Base-by-base conservation (phyloP, 2,888 invertebrate species). In the Dastarcus helophoroides region DNA sequence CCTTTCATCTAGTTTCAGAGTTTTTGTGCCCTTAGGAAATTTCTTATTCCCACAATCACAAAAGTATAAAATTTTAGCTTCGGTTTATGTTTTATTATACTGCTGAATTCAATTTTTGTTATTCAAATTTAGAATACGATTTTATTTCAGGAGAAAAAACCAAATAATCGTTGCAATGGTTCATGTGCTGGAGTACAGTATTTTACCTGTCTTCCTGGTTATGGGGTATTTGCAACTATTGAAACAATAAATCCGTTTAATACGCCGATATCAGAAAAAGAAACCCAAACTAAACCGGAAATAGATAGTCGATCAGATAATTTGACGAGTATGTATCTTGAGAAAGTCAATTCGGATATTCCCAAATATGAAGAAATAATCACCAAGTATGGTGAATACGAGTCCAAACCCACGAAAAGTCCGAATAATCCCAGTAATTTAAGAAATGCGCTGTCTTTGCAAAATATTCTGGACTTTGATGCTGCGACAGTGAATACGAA, bases 181-280 rank as follows among this genome's bases (percentile, higher is more conserved):
- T 50, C 46, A 2, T 56, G 50, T 39, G 57, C 56, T 19, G 60
- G 56, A 5, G 54, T 53, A 26, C 53, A 52, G 23, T 62, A 62
- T 42, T 62, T 62, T 34, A 46, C 39, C 14, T 60, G 60, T 36
- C 31, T 42, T 22, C 56, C 55, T 9, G 62, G 62, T 4, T 50
- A 46, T 35, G 62, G 56, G 3, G 38, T 61, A 15, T 62, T 62
- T 32, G 58, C 60, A 3, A 60, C 60, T 6, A 54, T 60, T 11
- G 60, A 62, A 24, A 53, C 49, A 43, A 48, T 62, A 19, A 32
- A 47, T 26, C 52, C 52, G n/a, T 35, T 38, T 10, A 38, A 35
- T 9, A 39, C 33, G 30, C 33, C 23, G 26, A 40, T 32, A 23
- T 22, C 19, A 27, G 25, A 17, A 33, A 36, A 32, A 32, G 29